phyloP scores from a whole-genome alignment of 2,113 vertebrate genomes.

The Orientallactaga bullata region DNA sequence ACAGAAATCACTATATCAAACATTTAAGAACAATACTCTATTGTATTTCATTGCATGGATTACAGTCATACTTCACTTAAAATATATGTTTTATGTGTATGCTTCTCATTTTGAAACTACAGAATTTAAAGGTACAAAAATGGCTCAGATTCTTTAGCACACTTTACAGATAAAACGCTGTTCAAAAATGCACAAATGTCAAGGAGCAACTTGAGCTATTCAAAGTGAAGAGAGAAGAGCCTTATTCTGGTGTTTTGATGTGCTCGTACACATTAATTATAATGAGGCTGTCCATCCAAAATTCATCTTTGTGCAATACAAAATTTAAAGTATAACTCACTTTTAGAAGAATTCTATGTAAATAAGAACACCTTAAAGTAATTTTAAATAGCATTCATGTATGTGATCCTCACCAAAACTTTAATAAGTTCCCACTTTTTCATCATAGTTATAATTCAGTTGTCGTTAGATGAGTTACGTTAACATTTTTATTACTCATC shows the following conservation, averaged over 20 bases:
- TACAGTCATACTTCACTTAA: neutral
- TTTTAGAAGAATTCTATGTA: neutral
- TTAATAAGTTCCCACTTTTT: neutral
- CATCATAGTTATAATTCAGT: neutral
- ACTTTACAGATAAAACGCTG: neutral
- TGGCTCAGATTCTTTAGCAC: neutral
- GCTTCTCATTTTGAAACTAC: neutral
- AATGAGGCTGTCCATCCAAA: neutral
- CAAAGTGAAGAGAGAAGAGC: neutral
- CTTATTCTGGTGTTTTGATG: neutral
- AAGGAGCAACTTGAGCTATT: neutral
- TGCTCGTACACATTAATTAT: neutral
- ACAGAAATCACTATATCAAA: conserved; percentile 64
- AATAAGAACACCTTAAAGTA: conserved; percentile 29
- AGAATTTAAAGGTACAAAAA: neutral
- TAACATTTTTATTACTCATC: neutral
- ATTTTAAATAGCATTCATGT: neutral
- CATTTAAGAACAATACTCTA: conserved; percentile 50
- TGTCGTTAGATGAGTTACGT: neutral
- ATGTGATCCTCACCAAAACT: neutral
- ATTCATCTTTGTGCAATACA: neutral
- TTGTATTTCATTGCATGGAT: conserved; percentile 22
- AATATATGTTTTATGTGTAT: neutral
- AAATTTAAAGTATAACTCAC: neutral
- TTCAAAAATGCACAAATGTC: neutral